Conservation (phyloP, 1,140 invertebrate genomes). For the Akabosia matsudoensis region DNA sequence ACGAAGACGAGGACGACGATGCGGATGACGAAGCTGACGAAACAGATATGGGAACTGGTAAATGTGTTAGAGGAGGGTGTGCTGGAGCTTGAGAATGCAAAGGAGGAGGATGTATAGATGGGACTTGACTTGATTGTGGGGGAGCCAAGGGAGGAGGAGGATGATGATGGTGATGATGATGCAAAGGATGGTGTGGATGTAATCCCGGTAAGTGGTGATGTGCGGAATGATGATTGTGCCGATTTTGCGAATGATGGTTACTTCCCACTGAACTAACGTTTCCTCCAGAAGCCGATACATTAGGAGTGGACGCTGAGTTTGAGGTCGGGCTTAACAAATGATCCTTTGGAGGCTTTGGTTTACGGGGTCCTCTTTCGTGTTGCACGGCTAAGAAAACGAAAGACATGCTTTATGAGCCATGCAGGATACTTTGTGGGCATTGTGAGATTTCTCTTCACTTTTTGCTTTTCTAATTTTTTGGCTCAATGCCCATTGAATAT, state of each 20-base stretch:
- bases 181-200: slow-evolving; percentile 27
- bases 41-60: neutral
- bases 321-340: neutral
- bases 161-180: slow-evolving; percentile 38
- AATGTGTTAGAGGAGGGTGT: neutral
- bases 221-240: slow-evolving; percentile 24
- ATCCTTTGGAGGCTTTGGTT: slow-evolving; percentile 55
- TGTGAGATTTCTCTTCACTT: slow-evolving; percentile 14
- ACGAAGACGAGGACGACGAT: neutral
- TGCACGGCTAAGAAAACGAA: slow-evolving; percentile 56
- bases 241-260: slow-evolving; percentile 29
- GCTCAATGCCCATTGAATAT: neutral
- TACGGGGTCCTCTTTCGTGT: slow-evolving; percentile 61
- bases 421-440: too few species aligned
- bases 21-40: slow-evolving; percentile 10
- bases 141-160: slow-evolving; percentile 15
- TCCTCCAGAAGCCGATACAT: neutral
- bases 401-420: neutral
- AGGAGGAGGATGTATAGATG: slow-evolving; percentile 32
- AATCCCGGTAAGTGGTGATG: slow-evolving; percentile 24
- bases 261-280: neutral
- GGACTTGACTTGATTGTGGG: neutral
- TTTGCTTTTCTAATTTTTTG: slow-evolving; percentile 19
- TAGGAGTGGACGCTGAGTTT: slow-evolving; percentile 25
- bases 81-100: slow-evolving; percentile 1